Conservation (phyloP, 92 coral and sea anemone genomes). For the Ricordea florida region DNA sequence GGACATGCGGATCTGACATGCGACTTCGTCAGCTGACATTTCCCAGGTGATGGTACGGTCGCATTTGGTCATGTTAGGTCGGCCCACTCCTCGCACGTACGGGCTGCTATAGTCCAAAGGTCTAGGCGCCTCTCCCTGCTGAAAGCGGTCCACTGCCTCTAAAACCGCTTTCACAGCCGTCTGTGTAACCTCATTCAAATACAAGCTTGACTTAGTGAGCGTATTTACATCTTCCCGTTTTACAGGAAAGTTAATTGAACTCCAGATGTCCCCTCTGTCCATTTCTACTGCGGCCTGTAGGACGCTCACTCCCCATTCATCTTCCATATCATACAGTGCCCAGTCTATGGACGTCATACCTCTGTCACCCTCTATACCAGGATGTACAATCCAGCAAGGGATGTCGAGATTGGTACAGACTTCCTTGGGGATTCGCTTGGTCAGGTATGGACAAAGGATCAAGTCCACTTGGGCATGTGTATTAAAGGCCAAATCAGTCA, state of each 20-base stretch:
- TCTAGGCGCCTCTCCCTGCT: conserved; percentile 30
- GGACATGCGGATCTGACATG: conserved; percentile 79
- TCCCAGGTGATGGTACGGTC: conserved; percentile 79
- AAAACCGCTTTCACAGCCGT: conserved; percentile 63
- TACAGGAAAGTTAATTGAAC: conserved; percentile 55
- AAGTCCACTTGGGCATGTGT: conserved; percentile 44
- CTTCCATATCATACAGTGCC: conserved; percentile 61
- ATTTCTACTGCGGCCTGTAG: conserved; percentile 73
- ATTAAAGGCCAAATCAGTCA: conserved; percentile 40
- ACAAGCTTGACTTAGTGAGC: conserved; percentile 79
- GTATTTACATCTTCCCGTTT: conserved; percentile 72
- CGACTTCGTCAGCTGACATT: conserved; percentile 71
- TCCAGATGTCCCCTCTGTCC: conserved; percentile 86
- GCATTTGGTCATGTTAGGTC: conserved; percentile 57
- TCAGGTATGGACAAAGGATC: conserved; percentile 75
- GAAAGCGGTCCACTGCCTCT: conserved; percentile 54
- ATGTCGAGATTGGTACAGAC: conserved; percentile 46
- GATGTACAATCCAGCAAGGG: conserved; percentile 87
- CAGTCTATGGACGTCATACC: conserved; percentile 77
- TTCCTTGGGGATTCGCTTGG: conserved; percentile 71
- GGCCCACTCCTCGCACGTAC: conserved; percentile 52
- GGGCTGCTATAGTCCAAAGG: conserved; percentile 61
- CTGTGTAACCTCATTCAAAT: conserved; percentile 70
- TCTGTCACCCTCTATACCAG: conserved; percentile 87
- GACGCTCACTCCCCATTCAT: conserved; percentile 81